Conservation (phyloP, 2,797 vertebrate species). For the Apodemus agrarius region DNA sequence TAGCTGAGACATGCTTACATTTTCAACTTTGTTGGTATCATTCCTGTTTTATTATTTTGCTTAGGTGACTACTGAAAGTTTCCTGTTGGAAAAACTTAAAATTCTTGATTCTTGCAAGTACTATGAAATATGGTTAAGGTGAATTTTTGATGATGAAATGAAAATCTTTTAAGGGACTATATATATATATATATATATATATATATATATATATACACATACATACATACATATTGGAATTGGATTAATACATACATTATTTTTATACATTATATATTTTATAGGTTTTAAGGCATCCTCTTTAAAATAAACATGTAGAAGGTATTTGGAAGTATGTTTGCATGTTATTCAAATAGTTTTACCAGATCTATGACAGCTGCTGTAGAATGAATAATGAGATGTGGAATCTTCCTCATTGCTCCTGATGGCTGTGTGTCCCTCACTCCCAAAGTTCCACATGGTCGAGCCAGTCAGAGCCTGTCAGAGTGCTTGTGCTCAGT, state of each 20-base stretch:
- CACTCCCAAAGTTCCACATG: neutral
- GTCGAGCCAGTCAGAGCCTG: too few relatives aligned
- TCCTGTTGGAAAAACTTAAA: slow-evolving; percentile 68
- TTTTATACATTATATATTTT: slow-evolving; percentile 77
- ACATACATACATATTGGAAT: too few relatives aligned
- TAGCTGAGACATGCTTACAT: slow-evolving; percentile 42
- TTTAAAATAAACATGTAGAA: slow-evolving; percentile 76
- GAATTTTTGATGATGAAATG: slow-evolving; percentile 73
- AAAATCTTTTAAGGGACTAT: slow-evolving; percentile 75
- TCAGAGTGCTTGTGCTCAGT: neutral
- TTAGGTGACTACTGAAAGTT: slow-evolving; percentile 61
- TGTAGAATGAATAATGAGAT: neutral
- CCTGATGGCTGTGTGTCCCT: neutral
- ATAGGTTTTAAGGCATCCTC: slow-evolving; percentile 67
- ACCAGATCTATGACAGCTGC: neutral
- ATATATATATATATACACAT: too few relatives aligned
- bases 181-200: too few relatives aligned
- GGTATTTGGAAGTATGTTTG: slow-evolving; percentile 66
- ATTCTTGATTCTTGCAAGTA: slow-evolving; percentile 67
- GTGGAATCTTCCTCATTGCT: neutral
- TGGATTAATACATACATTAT: slow-evolving; percentile 72
- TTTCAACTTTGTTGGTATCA: slow-evolving; percentile 60
- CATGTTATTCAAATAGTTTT: slow-evolving; percentile 64
- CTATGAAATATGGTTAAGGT: slow-evolving; percentile 64
- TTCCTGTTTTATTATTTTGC: slow-evolving; percentile 74